phyloP scores from a whole-genome alignment of 2,113 vertebrate species.

The Paramormyrops kingsleyae region DNA sequence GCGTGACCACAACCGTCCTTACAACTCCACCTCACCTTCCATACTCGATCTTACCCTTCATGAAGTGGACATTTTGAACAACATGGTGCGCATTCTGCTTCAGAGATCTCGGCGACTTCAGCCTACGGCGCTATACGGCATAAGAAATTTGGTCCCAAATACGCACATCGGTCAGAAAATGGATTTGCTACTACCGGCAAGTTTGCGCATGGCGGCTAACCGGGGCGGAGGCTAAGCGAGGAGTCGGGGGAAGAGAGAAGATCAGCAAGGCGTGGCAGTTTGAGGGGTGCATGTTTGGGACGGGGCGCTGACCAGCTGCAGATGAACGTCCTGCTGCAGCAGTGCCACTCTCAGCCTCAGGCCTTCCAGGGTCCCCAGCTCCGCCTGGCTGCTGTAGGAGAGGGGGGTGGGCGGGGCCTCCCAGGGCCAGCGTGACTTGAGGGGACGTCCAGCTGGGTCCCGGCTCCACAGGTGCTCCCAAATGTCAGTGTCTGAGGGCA shows the following conservation, averaged over 20 bases:
- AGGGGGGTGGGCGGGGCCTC: conserved; percentile 44
- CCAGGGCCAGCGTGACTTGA: conserved; percentile 28
- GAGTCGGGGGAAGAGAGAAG: background rate
- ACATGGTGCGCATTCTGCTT: too few species aligned
- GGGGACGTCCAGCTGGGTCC: conserved; percentile 37
- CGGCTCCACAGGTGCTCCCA: conserved; percentile 40
- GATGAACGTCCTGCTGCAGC: conserved; percentile 69
- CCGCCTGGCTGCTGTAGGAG: conserved; percentile 61
- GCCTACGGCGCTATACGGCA: too few species aligned
- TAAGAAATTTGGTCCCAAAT: too few species aligned
- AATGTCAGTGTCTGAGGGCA: conserved; percentile 54
- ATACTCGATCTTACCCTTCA: too few species aligned
- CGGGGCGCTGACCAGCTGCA: conserved; percentile 67
- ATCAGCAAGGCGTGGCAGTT: background rate
- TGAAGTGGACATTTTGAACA: too few species aligned
- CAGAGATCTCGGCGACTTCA: too few species aligned
- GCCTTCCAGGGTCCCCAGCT: conserved; percentile 67
- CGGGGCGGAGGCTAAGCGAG: background rate
- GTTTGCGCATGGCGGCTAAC: too few species aligned
- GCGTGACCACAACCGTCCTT: too few species aligned
- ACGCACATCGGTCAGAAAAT: too few species aligned
- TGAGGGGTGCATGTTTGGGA: too few species aligned
- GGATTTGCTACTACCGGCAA: background rate
- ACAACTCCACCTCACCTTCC: too few species aligned
- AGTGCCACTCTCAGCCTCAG: conserved; percentile 64